A percentile compares a stretch with the other conserved stretches of the same genome.
Evolutionary conservation across 2,888 invertebrate species (phyloP).

Genomic region (Tipula unca): DNA sequence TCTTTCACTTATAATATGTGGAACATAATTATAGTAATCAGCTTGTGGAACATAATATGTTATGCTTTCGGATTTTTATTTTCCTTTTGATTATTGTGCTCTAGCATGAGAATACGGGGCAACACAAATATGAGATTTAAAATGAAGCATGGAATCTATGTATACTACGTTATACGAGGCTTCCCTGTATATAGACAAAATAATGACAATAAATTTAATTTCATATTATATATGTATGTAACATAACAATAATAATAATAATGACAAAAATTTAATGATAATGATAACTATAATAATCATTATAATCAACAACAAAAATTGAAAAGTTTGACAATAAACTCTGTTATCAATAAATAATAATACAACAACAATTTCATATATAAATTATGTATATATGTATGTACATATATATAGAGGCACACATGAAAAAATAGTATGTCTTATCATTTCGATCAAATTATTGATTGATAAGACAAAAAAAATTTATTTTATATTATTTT

Average conservation of each 20-base stretch:
- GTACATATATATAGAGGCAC: background rate
- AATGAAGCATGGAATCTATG: too few species aligned
- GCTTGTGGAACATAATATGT: too few species aligned
- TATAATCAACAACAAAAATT: background rate
- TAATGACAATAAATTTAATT: background rate
- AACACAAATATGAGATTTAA: too few species aligned
- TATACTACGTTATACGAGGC: background rate
- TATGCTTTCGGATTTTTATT: too few species aligned
- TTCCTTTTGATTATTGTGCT: too few species aligned
- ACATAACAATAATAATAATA: background rate
- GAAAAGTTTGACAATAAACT: background rate
- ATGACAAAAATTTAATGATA: background rate
- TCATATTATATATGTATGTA: background rate
- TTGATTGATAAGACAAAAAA: background rate
- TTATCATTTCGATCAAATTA: background rate
- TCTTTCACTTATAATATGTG: too few species aligned
- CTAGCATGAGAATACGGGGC: too few species aligned
- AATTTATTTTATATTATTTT: background rate
- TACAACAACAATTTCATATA: background rate
- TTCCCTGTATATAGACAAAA: background rate
- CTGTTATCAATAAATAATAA: conserved; percentile 4
- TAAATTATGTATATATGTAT: background rate
- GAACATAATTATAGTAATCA: too few species aligned
- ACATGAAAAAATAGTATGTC: background rate
- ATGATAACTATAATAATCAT: background rate